phyloP scores from a whole-genome alignment of 2,888 invertebrate species.

The Acanthosepion pharaonis region DNA sequence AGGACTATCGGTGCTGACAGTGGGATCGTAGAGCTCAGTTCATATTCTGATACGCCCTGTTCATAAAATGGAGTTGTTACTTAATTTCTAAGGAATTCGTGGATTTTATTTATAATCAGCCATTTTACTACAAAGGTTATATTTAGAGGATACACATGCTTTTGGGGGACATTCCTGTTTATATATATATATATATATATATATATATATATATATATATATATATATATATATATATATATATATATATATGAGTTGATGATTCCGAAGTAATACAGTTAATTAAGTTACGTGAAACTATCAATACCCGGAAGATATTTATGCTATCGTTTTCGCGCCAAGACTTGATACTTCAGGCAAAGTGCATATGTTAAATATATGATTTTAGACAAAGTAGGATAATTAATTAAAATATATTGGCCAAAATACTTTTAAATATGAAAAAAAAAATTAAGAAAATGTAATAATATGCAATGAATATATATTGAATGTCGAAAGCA shows the following conservation, averaged over 20 bases:
- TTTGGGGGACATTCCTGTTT: background rate
- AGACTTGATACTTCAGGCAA: background rate
- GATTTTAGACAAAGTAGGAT: background rate
- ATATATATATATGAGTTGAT: background rate
- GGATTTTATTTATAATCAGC: no score
- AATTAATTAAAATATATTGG: background rate
- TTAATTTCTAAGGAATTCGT: no score
- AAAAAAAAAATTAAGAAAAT: no score
- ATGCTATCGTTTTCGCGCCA: background rate
- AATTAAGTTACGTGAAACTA: background rate
- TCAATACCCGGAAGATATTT: background rate
- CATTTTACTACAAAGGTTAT: no score
- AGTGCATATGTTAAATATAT: background rate
- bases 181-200: background rate
- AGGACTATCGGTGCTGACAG: no score
- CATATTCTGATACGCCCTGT: no score
- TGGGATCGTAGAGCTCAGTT: no score
- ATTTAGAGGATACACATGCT: background rate
- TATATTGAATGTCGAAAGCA: no score
- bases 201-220: slow-evolving; percentile 33
- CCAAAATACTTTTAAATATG: background rate
- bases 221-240: no score
- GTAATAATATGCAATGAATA: no score
- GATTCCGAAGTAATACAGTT: background rate
- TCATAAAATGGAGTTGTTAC: no score